Conservation (phyloP, 2,888 invertebrate species). For the Idaea straminata region DNA sequence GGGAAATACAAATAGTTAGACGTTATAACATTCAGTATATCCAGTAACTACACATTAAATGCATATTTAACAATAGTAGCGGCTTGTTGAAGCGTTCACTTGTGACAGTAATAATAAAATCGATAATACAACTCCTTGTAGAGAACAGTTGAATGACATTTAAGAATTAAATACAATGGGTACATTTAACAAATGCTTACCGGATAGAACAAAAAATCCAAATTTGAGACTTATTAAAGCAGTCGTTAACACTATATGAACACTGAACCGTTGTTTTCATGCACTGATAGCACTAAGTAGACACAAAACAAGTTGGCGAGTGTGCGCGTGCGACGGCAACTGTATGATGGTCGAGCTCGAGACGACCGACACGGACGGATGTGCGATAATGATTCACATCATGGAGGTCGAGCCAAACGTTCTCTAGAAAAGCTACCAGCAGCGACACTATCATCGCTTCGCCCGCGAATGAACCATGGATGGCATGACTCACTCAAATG, state of each 20-base stretch:
- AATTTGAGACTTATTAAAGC: slow-evolving; percentile 28
- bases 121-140: not conserved
- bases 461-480: slow-evolving; percentile 31
- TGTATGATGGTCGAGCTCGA: slow-evolving; percentile 34
- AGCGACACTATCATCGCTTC: slow-evolving; percentile 41
- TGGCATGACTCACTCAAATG: slow-evolving; percentile 47
- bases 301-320: slow-evolving; percentile 47
- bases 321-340: slow-evolving; percentile 64
- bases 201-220: slow-evolving; percentile 32
- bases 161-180: not conserved
- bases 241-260: slow-evolving; percentile 46
- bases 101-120: not conserved
- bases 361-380: slow-evolving; percentile 53
- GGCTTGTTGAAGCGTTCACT: not conserved
- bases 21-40: not conserved
- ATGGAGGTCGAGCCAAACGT: slow-evolving; percentile 45
- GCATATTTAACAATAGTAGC: not conserved
- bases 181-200: slow-evolving; percentile 27
- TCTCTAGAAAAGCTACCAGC: slow-evolving; percentile 50
- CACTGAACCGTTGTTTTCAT: slow-evolving; percentile 60
- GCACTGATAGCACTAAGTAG: slow-evolving; percentile 55
- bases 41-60: not conserved
- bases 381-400: slow-evolving; percentile 61
- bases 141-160: not conserved
- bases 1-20: not conserved